Base-by-base conservation (phyloP, 2,888 invertebrate species). In the Xestia c-nigrum region DNA sequence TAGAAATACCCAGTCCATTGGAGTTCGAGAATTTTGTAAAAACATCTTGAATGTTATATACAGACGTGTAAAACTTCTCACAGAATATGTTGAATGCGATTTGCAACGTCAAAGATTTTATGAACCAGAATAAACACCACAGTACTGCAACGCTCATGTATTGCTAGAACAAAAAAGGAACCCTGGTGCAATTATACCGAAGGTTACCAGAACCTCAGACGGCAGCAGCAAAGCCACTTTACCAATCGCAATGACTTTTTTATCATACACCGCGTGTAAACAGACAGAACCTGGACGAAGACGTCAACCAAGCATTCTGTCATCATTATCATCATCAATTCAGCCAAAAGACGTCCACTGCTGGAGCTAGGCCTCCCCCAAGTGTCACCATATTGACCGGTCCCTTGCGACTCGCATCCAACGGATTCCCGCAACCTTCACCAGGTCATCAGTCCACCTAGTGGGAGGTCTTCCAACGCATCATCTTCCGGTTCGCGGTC, bases 21-120 rank as follows among this genome's bases (percentile, higher is more conserved):
- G 24, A 57, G 57, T 24, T 31, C 16, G 7, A 57, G 24, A 24
- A 7, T 31, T 31, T 57, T 0, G 24, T 16, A 6, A 57, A 57
- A 16, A 7, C 4, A 19, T 73, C 72, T 46, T 68, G 73, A 19
- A 68, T 47, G 19, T 47, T 40, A 7, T 16, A n/a, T 47, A 73
- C 5, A n/a, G 73, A 57, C 12, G 14, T 40, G 19, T 73, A 73
- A 14, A 68, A 73, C 50, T 50, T 21, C 50, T 50, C 50, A 50
- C 50, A 50, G 50, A 0, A 21, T 50, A 7, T 21, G 7, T 46
- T 57, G 0, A 68, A n/a, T 19, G 38, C 38, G 16, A 71, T 47
- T 6, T 47, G 63, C 3, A 71, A 6, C 40, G 16, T 6, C 47
- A 71, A 38, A 24, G 57, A 24, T 57, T 57, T 57, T 24, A 57